These are phyloP conservation scores for Lucilia sericata DNA, from an alignment of 1,140 invertebrate species.

Conservation along the genomic window DNA sequence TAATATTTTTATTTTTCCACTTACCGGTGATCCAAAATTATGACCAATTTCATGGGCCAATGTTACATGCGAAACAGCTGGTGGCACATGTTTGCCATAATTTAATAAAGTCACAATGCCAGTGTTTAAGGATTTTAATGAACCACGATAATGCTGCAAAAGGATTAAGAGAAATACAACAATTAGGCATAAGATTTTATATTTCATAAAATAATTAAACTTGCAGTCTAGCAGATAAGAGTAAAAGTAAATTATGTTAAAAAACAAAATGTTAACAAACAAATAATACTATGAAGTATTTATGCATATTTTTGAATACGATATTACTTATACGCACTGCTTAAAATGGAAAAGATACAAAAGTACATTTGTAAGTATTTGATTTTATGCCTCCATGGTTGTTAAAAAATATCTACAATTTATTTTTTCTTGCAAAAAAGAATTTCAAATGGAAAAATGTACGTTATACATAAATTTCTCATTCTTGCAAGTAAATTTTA, in stretches of 20 bases:
- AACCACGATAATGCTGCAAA: constrained; percentile 88
- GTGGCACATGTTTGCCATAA: constrained; percentile 98
- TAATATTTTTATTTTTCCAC: not conserved
- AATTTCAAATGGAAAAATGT: too few species aligned
- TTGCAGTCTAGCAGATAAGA: not conserved
- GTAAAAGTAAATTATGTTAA: constrained; percentile 8
- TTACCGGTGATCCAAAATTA: constrained; percentile 97
- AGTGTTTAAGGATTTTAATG: constrained; percentile 96
- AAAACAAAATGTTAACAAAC: constrained; percentile 3
- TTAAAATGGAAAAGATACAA: not conserved
- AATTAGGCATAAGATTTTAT: not conserved
- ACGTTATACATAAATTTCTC: too few species aligned
- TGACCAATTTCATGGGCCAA: constrained; percentile 99
- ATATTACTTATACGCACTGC: not conserved
- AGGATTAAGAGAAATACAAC: constrained; percentile 27
- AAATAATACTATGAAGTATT: not conserved
- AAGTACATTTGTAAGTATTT: too few species aligned
- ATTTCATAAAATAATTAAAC: not conserved
- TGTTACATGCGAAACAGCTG: constrained; percentile 97
- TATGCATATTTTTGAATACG: not conserved
- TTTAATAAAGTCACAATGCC: constrained; percentile 98
- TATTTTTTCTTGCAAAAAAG: too few species aligned
- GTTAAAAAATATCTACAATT: too few species aligned
- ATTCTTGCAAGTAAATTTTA: too few species aligned
- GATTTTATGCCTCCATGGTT: too few species aligned